These are phyloP conservation scores for Nematolebias whitei DNA, from an alignment of 2,113 vertebrate species.

Conservation along the genomic window DNA sequence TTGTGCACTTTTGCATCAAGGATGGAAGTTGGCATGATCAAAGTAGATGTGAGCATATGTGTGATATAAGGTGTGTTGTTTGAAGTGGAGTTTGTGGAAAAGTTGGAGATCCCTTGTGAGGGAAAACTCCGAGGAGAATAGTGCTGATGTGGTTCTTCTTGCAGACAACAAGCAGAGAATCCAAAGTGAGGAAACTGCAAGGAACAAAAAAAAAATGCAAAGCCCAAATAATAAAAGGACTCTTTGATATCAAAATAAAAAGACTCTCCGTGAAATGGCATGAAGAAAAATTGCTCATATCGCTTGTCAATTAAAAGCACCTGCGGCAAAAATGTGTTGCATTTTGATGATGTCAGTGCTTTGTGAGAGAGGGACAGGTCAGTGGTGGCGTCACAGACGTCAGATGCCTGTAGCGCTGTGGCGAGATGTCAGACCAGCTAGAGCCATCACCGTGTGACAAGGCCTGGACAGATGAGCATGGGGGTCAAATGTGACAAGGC, in stretches of 20 bases:
- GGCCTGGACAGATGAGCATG: conserved; percentile 50
- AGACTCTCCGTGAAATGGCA: conserved; percentile 33
- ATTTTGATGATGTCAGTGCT: conserved; percentile 68
- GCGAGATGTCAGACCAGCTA: conserved; percentile 62
- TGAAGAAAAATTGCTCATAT: conserved; percentile 20
- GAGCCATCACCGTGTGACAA: conserved; percentile 50
- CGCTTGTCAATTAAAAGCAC: conserved; percentile 38
- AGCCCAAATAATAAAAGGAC: conserved; percentile 48
- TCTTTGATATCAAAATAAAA: too few species aligned
- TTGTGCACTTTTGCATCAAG: conserved; percentile 43
- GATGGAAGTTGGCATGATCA: conserved; percentile 12
- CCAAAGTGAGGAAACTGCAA: conserved; percentile 34
- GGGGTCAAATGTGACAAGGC: conserved; percentile 60
- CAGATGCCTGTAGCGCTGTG: conserved; percentile 49
- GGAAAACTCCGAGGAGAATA: conserved; percentile 56
- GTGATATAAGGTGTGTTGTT: conserved; percentile 55
- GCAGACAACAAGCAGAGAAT: conserved; percentile 48
- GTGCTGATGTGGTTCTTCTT: conserved; percentile 59
- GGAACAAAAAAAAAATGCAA: conserved; percentile 56
- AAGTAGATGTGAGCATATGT: conserved; percentile 26
- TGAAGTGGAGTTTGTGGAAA: conserved; percentile 37
- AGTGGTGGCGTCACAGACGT: conserved; percentile 54
- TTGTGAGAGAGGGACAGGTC: conserved; percentile 61
- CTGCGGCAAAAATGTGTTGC: conserved; percentile 39
- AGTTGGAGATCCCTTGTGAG: conserved; percentile 38